Conservation (phyloP, 2,888 invertebrate species). For the Invenusta paracnida region DNA sequence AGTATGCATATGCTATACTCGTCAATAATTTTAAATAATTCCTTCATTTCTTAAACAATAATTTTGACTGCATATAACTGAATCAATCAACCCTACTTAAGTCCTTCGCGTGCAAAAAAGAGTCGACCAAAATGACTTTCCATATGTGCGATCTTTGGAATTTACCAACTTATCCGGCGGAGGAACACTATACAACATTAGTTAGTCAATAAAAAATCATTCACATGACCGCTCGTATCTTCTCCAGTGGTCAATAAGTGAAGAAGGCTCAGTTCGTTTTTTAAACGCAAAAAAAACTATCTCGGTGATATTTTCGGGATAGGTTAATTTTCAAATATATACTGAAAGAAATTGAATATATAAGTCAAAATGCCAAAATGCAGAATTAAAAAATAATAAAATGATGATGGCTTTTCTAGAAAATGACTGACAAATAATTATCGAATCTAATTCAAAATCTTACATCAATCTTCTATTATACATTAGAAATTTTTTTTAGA, state of each 20-base stretch:
- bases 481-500: too few species aligned
- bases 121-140: not conserved
- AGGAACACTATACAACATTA: not conserved
- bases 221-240: not conserved
- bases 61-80: not conserved
- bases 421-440: slow-evolving; percentile 1
- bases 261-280: not conserved
- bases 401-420: not conserved
- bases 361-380: not conserved
- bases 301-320: too few species aligned
- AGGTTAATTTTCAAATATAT: too few species aligned
- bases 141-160: not conserved
- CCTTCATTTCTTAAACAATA: not conserved
- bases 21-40: slow-evolving; percentile 23
- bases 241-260: not conserved
- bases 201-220: slow-evolving; percentile 7
- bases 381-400: not conserved
- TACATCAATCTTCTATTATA: too few species aligned
- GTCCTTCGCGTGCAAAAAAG: not conserved
- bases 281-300: too few species aligned
- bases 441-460: not conserved
- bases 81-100: not conserved
- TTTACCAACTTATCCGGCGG: not conserved
- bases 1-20: not conserved
- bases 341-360: too few species aligned